These are phyloP conservation scores for Plagiodera versicolora DNA, from an alignment of 2,888 invertebrate genomes.

Conservation along the genomic window DNA sequence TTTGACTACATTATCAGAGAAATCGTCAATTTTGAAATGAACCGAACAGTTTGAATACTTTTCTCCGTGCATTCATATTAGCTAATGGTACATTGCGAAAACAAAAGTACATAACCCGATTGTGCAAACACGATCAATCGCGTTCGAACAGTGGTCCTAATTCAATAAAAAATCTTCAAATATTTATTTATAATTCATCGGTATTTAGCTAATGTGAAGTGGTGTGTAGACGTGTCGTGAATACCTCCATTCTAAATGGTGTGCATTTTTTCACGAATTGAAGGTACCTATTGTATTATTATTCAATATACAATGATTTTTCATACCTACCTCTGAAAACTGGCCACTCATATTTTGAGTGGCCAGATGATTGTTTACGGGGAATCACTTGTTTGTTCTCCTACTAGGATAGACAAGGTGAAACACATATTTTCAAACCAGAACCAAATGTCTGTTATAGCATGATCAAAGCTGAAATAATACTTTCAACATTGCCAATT, in stretches of 20 bases:
- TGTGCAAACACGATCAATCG: neutral
- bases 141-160: neutral
- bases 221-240: neutral
- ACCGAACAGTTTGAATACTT: slow-evolving; percentile 16
- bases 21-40: slow-evolving; percentile 31
- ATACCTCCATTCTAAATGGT: neutral
- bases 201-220: neutral
- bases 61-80: slow-evolving; percentile 9
- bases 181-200: neutral
- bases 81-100: neutral
- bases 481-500: too few species aligned
- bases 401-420: too few species aligned
- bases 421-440: too few species aligned
- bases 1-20: slow-evolving; percentile 28
- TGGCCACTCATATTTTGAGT: too few species aligned
- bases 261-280: neutral
- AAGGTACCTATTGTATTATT: neutral
- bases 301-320: too few species aligned
- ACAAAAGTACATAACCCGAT: neutral
- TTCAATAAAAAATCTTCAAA: neutral
- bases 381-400: too few species aligned
- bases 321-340: too few species aligned
- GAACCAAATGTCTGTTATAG: too few species aligned
- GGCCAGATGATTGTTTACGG: too few species aligned
- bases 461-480: too few species aligned